These are phyloP conservation scores for Strix uralensis DNA, from an alignment of 2,113 vertebrate genomes.

Conservation along the genomic window DNA sequence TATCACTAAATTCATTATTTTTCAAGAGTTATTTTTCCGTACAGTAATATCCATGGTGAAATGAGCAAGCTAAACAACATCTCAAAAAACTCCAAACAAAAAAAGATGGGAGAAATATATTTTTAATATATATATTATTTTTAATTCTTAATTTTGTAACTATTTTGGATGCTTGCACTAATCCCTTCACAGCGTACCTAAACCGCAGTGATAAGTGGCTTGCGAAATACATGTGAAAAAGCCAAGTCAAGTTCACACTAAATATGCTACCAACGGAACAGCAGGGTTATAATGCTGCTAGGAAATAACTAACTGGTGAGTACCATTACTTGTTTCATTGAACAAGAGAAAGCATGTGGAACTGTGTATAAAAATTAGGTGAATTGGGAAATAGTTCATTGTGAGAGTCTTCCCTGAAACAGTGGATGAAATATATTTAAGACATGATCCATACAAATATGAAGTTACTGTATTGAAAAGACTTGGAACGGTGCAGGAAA, in stretches of 20 bases:
- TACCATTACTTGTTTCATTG: not conserved
- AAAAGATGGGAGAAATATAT: not conserved
- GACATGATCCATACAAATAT: not conserved
- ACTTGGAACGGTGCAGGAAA: not conserved
- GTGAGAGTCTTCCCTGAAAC: not conserved
- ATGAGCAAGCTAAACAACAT: not conserved
- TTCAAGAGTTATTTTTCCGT: not conserved
- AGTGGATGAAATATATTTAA: not conserved
- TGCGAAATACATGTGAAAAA: not conserved
- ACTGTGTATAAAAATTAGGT: not conserved
- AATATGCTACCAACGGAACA: accelerated
- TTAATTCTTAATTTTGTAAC: not conserved
- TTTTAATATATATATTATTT: not conserved
- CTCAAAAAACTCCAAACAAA: not conserved
- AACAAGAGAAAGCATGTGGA: not conserved
- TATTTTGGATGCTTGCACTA: not conserved
- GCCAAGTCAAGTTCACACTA: not conserved
- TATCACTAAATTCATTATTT: not conserved
- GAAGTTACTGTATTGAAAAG: not conserved
- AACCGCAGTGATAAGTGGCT: not conserved
- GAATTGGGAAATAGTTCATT: not conserved
- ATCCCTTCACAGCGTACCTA: not conserved
- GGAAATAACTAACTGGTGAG: not conserved
- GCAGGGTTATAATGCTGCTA: not conserved
- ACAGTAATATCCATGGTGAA: not conserved